Evolutionary conservation across 2,888 invertebrate genomes (phyloP), one percentile per base, ranked within the genome.

Genomic region (Homarus gammarus): DNA sequence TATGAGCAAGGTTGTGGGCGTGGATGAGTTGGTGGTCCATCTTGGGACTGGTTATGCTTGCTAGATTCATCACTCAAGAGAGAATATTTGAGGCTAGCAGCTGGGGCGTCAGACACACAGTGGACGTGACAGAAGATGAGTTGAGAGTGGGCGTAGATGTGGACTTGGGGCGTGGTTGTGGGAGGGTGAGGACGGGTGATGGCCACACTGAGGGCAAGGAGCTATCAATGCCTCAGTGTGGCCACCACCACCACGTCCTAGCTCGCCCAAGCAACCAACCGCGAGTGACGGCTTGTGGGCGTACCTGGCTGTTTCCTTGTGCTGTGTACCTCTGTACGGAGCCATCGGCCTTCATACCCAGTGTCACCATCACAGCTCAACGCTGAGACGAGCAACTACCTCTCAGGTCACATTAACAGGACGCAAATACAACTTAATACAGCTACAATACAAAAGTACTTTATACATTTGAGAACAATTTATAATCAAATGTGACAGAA

Each of bases 261-360:
- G 6, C 6, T 44, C 44, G 44, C 61, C 61, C 61, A 6, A 6
- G 27, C 61, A 64, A 64, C 27, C 61, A 64, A n/a, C 61, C 61
- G 61, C 5, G 27, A 27, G 27, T 27, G 78, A 56, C 56, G 36
- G 33, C 27, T 77, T 77, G 49, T 77, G 33, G 75, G n/a, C n/a
- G n/a, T 5, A 36, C n/a, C 44, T 33, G 22, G 64, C 61, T 36
- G 61, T 38, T n/a, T 81, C 56, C 40, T 64, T 51, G 82, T 82
- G 44, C 70, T 82, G 82, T 81, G 82, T 75, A 44, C 40, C 75
- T 75, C 75, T 75, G 75, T 82, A 40, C 56, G 86, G 86, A 86
- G 86, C 86, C 86, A 36, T 86, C 86, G 44, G 73, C 86, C 86
- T 86, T 78, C 68, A 64, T 44, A 64, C 64, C 68, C 68, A 40